phyloP scores from a whole-genome alignment of 2,113 vertebrate species.

The Gavialis gangeticus region DNA sequence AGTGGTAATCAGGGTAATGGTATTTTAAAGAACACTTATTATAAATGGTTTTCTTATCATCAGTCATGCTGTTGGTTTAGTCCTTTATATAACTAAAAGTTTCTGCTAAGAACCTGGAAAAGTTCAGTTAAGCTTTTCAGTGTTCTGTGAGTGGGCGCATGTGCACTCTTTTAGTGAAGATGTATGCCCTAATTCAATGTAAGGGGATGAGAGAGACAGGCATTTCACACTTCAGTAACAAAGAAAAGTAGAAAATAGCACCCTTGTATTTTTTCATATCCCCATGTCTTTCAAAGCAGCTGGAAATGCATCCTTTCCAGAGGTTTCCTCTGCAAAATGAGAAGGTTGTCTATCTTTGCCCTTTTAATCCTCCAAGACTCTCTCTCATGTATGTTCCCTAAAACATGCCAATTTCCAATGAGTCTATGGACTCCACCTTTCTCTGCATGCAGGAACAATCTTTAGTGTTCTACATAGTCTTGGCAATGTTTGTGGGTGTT shows the following conservation, averaged over 20 bases:
- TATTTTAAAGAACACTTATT: not conserved
- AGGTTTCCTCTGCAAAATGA: no score
- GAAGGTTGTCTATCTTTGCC: not conserved
- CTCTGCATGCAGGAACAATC: not conserved
- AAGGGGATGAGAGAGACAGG: not conserved
- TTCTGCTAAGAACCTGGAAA: not conserved
- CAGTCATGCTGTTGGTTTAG: not conserved
- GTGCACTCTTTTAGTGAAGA: not conserved
- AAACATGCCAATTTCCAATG: not conserved
- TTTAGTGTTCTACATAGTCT: not conserved
- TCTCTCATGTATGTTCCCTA: not conserved
- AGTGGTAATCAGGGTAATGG: not conserved
- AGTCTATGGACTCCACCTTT: not conserved
- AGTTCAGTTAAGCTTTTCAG: not conserved
- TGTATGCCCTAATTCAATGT: not conserved
- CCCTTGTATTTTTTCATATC: no score
- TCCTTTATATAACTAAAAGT: not conserved
- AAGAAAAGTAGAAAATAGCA: not conserved
- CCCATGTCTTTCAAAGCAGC: no score
- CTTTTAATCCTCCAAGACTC: not conserved
- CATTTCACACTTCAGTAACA: not conserved
- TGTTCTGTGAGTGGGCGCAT: not conserved
- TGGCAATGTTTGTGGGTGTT: not conserved
- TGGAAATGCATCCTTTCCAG: no score
- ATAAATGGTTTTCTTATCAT: not conserved